A percentile compares a stretch with the other conserved stretches of the same genome.
These are phyloP conservation scores for Sylvia atricapilla DNA, from an alignment of 2,113 vertebrate genomes.

Conservation along the genomic window DNA sequence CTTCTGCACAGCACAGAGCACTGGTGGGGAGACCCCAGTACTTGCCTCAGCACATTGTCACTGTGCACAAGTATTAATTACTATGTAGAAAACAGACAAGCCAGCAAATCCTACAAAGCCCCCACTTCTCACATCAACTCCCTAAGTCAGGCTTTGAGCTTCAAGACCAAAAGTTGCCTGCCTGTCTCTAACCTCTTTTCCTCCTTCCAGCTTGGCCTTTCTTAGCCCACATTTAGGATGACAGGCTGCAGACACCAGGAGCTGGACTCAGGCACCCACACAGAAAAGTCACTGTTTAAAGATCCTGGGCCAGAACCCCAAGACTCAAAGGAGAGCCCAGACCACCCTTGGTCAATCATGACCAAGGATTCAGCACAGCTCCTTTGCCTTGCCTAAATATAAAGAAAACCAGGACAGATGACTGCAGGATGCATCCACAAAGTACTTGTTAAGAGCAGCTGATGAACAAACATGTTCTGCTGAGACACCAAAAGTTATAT, in stretches of 20 bases:
- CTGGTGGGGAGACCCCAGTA: not conserved
- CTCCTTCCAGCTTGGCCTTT: not conserved
- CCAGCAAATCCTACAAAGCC: not conserved
- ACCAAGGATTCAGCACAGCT: not conserved
- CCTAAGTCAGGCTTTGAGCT: not conserved
- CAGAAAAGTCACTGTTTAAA: not conserved
- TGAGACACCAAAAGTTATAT: not conserved
- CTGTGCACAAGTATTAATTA: not conserved
- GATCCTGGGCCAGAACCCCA: not conserved
- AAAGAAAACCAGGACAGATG: conserved; percentile 29
- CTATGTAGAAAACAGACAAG: not conserved
- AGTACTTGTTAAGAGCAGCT: not conserved
- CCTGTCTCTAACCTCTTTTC: not conserved
- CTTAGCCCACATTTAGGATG: not conserved
- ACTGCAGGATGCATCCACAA: not conserved
- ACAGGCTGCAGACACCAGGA: not conserved
- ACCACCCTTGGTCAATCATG: not conserved
- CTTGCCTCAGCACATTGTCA: not conserved
- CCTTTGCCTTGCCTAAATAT: not conserved
- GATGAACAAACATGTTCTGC: not conserved
- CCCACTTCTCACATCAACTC: not conserved
- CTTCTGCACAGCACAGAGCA: not conserved
- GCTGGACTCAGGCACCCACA: not conserved
- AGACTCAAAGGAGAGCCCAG: not conserved
- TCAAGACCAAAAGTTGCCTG: not conserved